These are phyloP conservation scores for Cassiopea andromeda DNA, from an alignment of 30 jellyfish, hydroid and myxozoan genomes.

Conservation along the genomic window DNA sequence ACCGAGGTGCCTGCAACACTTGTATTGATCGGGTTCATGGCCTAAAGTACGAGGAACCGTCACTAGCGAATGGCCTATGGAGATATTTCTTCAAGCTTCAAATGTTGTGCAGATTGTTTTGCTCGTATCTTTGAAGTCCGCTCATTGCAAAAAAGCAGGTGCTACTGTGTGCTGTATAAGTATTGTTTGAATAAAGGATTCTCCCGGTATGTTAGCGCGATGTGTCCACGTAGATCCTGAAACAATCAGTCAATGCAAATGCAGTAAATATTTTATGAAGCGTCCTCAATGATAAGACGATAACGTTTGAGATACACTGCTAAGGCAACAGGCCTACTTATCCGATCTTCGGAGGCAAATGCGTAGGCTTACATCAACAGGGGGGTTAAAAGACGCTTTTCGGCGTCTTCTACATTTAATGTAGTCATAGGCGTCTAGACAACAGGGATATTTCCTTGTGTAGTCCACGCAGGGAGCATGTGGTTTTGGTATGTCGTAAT, in stretches of 20 bases:
- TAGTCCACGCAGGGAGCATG: neutral
- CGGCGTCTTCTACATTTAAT: neutral
- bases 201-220: conserved; percentile 46
- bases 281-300: conserved; percentile 34
- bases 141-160: conserved; percentile 57
- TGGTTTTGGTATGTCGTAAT: too few species aligned
- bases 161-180: conserved; percentile 60
- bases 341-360: conserved; percentile 1
- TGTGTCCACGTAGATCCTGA: conserved; percentile 61
- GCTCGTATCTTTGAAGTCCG: conserved; percentile 33
- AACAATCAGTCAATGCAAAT: conserved; percentile 60
- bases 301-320: conserved; percentile 34
- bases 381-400: neutral
- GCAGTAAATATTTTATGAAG: conserved; percentile 43
- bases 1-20: conserved; percentile 73
- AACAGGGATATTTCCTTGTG: neutral
- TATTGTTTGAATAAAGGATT: conserved; percentile 43
- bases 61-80: neutral
- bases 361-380: conserved; percentile 18
- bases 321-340: conserved; percentile 15
- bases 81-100: conserved; percentile 4
- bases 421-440: neutral
- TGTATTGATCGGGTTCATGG: conserved; percentile 71
- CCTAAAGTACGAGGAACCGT: neutral
- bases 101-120: conserved; percentile 17